Evolutionary conservation across 92 coral and sea anemone species (phyloP).

Genomic region (Zoanthus sansibaricus): DNA sequence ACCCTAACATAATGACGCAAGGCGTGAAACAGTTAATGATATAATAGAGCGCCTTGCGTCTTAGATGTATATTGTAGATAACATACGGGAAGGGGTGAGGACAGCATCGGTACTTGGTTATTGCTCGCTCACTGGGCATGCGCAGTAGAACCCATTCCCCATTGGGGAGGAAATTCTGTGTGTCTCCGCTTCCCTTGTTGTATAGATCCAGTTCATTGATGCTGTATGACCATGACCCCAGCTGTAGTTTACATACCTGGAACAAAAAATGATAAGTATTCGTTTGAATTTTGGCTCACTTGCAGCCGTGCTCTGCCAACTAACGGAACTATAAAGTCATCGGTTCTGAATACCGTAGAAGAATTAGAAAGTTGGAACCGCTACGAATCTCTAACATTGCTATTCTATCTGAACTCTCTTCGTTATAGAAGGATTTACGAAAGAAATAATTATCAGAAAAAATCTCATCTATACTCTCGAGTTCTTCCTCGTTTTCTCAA

Average conservation of each 20-base stretch:
- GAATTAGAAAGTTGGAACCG: too few species aligned
- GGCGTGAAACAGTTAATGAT: slow-evolving; percentile 87
- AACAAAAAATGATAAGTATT: background rate
- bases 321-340: too few species aligned
- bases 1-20: slow-evolving; percentile 86
- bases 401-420: too few species aligned
- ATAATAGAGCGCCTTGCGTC: slow-evolving; percentile 81
- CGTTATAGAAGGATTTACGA: too few species aligned
- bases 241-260: slow-evolving; percentile 79
- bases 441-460: too few species aligned
- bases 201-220: slow-evolving; percentile 74
- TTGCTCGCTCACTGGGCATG: slow-evolving; percentile 82
- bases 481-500: too few species aligned
- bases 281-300: too few species aligned
- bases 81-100: slow-evolving; percentile 80
- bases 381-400: too few species aligned
- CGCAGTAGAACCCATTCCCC: slow-evolving; percentile 88
- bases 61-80: slow-evolving; percentile 80
- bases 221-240: slow-evolving; percentile 92
- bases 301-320: too few species aligned
- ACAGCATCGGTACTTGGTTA: slow-evolving; percentile 82
- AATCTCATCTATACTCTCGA: too few species aligned
- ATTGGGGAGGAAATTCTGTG: slow-evolving; percentile 74
- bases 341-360: too few species aligned
- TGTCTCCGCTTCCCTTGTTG: slow-evolving; percentile 80